Conservation (phyloP, 2,797 vertebrate genomes). For the Hippopotamyrus pictus region DNA sequence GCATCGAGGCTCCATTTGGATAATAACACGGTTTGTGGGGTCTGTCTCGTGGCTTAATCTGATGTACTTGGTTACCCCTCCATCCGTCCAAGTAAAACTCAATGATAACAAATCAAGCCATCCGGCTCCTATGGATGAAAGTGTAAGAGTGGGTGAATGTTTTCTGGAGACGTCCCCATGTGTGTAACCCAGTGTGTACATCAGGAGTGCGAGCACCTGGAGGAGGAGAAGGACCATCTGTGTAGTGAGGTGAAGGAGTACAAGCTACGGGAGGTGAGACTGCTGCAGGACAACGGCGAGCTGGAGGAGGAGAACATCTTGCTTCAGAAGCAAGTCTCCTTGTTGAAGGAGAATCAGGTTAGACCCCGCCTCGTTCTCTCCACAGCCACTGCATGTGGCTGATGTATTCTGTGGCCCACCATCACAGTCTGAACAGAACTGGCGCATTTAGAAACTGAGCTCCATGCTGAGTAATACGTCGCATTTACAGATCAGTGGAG, state of each 20-base stretch:
- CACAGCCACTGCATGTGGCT: background rate
- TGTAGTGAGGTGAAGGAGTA: conserved; percentile 74
- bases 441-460: background rate
- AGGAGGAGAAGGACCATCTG: conserved; percentile 63
- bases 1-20: background rate
- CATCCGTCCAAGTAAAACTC: background rate
- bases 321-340: conserved; percentile 75
- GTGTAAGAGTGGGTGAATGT: background rate
- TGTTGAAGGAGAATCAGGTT: conserved; percentile 77
- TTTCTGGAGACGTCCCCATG: background rate
- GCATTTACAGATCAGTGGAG: background rate
- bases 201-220: conserved; percentile 68
- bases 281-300: conserved; percentile 71
- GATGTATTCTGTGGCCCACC: background rate
- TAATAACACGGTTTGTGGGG: background rate
- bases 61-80: background rate
- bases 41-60: background rate
- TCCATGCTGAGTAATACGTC: background rate
- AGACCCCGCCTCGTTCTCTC: background rate
- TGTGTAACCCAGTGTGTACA: background rate
- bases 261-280: conserved; percentile 67
- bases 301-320: conserved; percentile 80
- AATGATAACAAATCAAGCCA: background rate
- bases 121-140: background rate
- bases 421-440: background rate